These are phyloP conservation scores for Boulengeromyrus knoepffleri DNA, from an alignment of 2,113 vertebrate genomes.

Conservation along the genomic window DNA sequence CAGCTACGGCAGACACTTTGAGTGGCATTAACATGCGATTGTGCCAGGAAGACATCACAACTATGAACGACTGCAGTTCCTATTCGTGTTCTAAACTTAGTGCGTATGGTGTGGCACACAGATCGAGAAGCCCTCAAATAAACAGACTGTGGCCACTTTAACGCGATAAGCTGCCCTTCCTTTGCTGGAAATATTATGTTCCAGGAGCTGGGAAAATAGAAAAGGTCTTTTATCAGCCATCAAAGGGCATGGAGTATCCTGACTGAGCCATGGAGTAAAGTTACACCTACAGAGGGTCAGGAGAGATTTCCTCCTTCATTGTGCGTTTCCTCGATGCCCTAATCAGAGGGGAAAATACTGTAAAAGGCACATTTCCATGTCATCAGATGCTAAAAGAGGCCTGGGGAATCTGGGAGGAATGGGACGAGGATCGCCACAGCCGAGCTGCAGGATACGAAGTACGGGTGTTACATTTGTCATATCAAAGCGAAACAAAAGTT, in stretches of 20 bases:
- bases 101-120: neutral
- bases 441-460: neutral
- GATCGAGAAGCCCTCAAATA: neutral
- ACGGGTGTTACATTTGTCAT: neutral
- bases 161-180: neutral
- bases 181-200: constrained; percentile 1
- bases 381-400: neutral
- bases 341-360: neutral
- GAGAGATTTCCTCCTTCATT: neutral
- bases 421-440: too few species aligned
- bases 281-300: neutral
- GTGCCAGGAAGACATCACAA: neutral
- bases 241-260: neutral
- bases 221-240: neutral
- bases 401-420: neutral
- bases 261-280: neutral
- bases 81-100: neutral
- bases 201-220: neutral
- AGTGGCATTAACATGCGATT: neutral
- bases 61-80: neutral
- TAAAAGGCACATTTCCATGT: neutral
- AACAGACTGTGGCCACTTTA: neutral
- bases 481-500: neutral
- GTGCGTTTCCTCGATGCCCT: neutral
- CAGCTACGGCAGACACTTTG: neutral